Conservation (phyloP, 2,113 vertebrate genomes). For the Lynx canadensis region DNA sequence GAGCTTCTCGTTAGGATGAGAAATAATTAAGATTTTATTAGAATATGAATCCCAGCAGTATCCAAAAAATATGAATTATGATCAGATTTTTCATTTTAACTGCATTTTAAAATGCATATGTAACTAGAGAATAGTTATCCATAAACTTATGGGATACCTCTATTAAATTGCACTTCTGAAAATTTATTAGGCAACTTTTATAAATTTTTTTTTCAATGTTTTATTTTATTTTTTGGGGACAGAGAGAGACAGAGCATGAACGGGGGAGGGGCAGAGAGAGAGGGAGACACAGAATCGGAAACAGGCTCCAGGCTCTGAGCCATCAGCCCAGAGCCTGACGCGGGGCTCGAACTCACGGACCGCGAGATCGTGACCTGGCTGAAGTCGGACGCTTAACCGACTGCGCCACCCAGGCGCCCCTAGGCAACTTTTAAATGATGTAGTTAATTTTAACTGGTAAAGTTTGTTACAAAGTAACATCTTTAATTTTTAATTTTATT, state of each 20-base stretch:
- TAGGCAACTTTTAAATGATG: not conserved
- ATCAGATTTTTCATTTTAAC: not conserved
- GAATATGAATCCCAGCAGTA: not conserved
- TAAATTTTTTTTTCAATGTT: no score
- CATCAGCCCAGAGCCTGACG: no score
- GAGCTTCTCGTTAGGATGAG: not conserved
- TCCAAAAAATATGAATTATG: not conserved
- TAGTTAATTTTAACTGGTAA: conserved; percentile 1
- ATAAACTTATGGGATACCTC: not conserved
- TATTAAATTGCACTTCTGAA: not conserved
- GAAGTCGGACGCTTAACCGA: no score
- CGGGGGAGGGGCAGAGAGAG: no score
- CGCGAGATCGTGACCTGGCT: no score
- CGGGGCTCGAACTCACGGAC: no score
- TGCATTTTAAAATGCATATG: not conserved
- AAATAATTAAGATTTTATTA: conserved; percentile 42
- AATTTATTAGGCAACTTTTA: not conserved
- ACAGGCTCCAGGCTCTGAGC: no score
- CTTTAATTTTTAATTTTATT: no score
- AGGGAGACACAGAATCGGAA: no score
- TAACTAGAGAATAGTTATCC: not conserved
- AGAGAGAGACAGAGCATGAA: no score
- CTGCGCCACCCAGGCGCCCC: no score
- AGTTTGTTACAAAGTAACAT: not conserved
- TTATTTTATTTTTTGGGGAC: no score